Conservation (phyloP, 2,888 invertebrate species). For the Xylota sylvarum region DNA sequence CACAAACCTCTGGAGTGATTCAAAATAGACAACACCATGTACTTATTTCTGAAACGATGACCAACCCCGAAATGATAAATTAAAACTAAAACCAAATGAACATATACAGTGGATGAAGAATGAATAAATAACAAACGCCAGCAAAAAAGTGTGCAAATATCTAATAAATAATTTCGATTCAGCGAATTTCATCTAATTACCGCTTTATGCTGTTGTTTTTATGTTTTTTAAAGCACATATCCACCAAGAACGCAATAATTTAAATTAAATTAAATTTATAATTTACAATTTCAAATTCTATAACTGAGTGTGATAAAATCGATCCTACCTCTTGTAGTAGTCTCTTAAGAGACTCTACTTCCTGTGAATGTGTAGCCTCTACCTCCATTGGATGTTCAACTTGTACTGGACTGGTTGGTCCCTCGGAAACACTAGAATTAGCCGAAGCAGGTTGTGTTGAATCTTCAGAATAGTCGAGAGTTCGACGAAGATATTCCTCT, state of each 20-base stretch:
- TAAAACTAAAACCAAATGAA: conserved; percentile 57
- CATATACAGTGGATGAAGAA: conserved; percentile 77
- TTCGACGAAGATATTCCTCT: conserved; percentile 84
- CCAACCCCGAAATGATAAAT: conserved; percentile 66
- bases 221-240: conserved; percentile 79
- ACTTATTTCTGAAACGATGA: neutral
- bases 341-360: conserved; percentile 90
- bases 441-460: conserved; percentile 86
- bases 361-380: conserved; percentile 85
- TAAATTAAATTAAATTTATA: conserved; percentile 63
- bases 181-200: conserved; percentile 81
- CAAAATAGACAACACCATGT: neutral
- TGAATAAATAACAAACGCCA: conserved; percentile 73
- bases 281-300: conserved; percentile 49
- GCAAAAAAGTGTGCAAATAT: conserved; percentile 77
- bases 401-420: conserved; percentile 86
- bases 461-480: conserved; percentile 85
- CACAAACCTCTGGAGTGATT: neutral
- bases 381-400: conserved; percentile 86
- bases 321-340: conserved; percentile 91
- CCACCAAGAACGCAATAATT: conserved; percentile 77
- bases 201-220: conserved; percentile 85
- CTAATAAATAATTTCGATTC: conserved; percentile 72
- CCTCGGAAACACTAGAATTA: conserved; percentile 87
- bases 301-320: neutral